Base-by-base conservation (phyloP, 37 sponge, comb jelly and placozoan species). In the Beroe ovata region DNA sequence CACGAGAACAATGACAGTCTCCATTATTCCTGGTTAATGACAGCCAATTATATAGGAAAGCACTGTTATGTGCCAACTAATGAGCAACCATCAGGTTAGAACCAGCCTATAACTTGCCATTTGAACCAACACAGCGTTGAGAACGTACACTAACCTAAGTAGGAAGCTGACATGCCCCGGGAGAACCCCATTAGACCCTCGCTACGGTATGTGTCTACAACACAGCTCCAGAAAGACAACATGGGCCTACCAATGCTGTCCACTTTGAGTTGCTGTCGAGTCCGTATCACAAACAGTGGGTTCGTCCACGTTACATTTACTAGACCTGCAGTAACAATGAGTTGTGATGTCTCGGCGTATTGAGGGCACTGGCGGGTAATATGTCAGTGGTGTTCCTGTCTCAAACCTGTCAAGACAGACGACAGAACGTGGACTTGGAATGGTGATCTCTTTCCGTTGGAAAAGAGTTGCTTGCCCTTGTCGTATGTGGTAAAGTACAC, bases 211-310 rank as follows among this genome's bases (percentile, higher is more conserved):
- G 11, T 47, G 54, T 47, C 54, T 47, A 47, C 54, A 16, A 6
- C 77, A 37, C 92, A 93, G 0, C 33, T 25, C 8, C 39, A 34
- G 35, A 88, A 25, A 6, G 63, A 89, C 39, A 89, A 60, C 64
- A 63, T 63, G 39, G 64, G 63, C 20, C 21, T 26, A 60, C 88
- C 60, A 32, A 21, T 60, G 23, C 39, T 33, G 60, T 88, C 60
- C 59, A 60, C 60, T 25, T 95, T 89, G 19, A 96, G 89, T 71
- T 96, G 97, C 41, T 95, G 81, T 34, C 93, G 90, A 1, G 97
- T 97, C 60, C 93, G 93, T 29, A 97, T 89, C 25, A 95, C 95
- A 93, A 92, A 95, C 4, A 95, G 90, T 0, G 97, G 97, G 92
- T 91, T 94, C 16, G 95, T 94, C 47, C 60, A 41, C 25, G 97